A percentile compares a stretch with the other conserved stretches of the same genome.
Evolutionary conservation across 2,888 invertebrate species (phyloP).

Genomic region (Melipona bicolor): DNA sequence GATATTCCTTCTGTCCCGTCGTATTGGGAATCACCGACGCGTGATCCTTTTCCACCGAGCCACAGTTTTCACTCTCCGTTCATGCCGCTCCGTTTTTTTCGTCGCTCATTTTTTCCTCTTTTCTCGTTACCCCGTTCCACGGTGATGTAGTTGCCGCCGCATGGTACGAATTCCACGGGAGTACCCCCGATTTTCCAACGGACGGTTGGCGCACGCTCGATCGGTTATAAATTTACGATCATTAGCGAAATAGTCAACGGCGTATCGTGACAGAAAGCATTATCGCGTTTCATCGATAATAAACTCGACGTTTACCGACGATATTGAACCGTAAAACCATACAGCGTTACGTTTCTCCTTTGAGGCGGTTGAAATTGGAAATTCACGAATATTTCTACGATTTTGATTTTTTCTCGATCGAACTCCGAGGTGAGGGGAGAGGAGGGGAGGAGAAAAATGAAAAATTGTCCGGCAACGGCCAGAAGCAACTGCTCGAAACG

Average conservation of each 20-base stretch:
- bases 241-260: conserved; percentile 8
- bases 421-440: background rate
- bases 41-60: conserved; percentile 3
- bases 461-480: conserved; percentile 29
- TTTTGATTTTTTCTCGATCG: background rate
- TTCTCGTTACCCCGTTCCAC: background rate
- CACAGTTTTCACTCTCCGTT: conserved; percentile 3
- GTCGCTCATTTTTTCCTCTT: background rate
- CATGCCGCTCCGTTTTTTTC: background rate
- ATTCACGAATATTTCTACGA: background rate
- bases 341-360: conserved; percentile 12
- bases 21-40: conserved; percentile 1
- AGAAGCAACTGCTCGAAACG: conserved; percentile 67
- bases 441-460: background rate
- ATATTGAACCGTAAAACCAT: conserved; percentile 13
- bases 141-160: conserved; percentile 36
- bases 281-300: conserved; percentile 58
- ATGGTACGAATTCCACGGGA: conserved; percentile 33
- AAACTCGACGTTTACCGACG: conserved; percentile 48
- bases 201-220: conserved; percentile 2
- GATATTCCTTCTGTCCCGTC: conserved; percentile 1
- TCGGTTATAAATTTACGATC: conserved; percentile 60
- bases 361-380: conserved; percentile 9
- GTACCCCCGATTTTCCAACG: conserved; percentile 49
- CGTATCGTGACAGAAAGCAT: conserved; percentile 22